Conservation (phyloP, 2,888 invertebrate genomes). For the Drosophila setosimentum region DNA sequence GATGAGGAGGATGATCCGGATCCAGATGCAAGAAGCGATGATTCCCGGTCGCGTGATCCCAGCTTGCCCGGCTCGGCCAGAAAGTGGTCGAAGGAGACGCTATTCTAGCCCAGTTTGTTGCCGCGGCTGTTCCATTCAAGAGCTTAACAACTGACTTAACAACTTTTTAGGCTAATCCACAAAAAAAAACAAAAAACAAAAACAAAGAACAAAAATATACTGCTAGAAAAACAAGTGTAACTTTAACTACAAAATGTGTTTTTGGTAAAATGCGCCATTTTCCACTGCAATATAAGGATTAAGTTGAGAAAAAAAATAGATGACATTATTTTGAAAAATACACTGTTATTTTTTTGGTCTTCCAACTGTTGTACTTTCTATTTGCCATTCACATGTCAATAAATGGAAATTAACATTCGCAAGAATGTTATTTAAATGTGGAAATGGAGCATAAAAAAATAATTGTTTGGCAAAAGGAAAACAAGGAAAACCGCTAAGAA, state of each 20-base stretch:
- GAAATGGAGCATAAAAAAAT: conserved; percentile 7
- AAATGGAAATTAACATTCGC: background rate
- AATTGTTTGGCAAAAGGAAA: conserved; percentile 1
- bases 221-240: conserved; percentile 3
- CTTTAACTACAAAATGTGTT: background rate
- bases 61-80: conserved; percentile 84
- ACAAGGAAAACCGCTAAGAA: background rate
- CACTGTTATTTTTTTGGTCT: background rate
- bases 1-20: conserved; percentile 21
- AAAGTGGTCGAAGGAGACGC: conserved; percentile 91
- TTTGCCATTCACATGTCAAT: background rate
- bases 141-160: conserved; percentile 77
- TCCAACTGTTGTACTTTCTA: background rate
- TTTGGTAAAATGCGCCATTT: background rate
- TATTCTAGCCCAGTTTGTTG: conserved; percentile 88
- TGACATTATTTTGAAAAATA: background rate
- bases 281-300: background rate
- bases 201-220: background rate
- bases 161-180: conserved; percentile 51
- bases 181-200: background rate
- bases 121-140: conserved; percentile 62
- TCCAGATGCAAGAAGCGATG: conserved; percentile 59
- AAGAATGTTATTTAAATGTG: background rate
- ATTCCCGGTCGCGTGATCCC: conserved; percentile 79
- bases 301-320: background rate